phyloP scores from a whole-genome alignment of 1,140 invertebrate species.

The Drosophila triauraria region DNA sequence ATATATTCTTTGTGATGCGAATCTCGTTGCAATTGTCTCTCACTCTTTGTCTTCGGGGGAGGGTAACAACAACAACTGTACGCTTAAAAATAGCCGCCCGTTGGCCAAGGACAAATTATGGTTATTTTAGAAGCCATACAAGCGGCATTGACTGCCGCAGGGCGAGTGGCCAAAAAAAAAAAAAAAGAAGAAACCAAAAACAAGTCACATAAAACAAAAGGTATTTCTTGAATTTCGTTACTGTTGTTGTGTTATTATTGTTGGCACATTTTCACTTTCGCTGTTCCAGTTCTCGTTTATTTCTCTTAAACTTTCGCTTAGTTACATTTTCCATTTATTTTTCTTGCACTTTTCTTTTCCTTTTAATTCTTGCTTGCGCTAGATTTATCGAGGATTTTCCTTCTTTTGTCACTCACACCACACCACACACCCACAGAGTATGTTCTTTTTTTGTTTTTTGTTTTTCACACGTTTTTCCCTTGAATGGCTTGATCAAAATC shows the following conservation, averaged over 20 bases:
- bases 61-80: too few relatives aligned
- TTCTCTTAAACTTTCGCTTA: conserved; percentile 3
- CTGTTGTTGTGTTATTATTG: conserved; percentile 24
- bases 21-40: conserved; percentile 50
- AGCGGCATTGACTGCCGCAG: conserved; percentile 46
- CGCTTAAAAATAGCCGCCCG: conserved; percentile 62
- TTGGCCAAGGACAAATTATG: conserved; percentile 75
- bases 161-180: conserved; percentile 23
- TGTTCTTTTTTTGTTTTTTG: conserved; percentile 44
- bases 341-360: conserved; percentile 37
- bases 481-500: conserved; percentile 14
- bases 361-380: conserved; percentile 40
- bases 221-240: conserved; percentile 32
- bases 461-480: conserved; percentile 51
- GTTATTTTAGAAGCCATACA: conserved; percentile 78
- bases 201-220: conserved; percentile 39
- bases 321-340: conserved; percentile 33
- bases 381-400: conserved; percentile 37
- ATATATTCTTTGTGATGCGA: conserved; percentile 22
- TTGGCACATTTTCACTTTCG: conserved; percentile 53
- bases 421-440: conserved; percentile 23
- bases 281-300: conserved; percentile 52
- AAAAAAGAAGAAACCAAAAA: conserved; percentile 1
- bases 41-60: conserved; percentile 31
- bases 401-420: conserved; percentile 43